phyloP scores from a whole-genome alignment of 2,113 vertebrate species.

The Solenodon paradoxus region DNA sequence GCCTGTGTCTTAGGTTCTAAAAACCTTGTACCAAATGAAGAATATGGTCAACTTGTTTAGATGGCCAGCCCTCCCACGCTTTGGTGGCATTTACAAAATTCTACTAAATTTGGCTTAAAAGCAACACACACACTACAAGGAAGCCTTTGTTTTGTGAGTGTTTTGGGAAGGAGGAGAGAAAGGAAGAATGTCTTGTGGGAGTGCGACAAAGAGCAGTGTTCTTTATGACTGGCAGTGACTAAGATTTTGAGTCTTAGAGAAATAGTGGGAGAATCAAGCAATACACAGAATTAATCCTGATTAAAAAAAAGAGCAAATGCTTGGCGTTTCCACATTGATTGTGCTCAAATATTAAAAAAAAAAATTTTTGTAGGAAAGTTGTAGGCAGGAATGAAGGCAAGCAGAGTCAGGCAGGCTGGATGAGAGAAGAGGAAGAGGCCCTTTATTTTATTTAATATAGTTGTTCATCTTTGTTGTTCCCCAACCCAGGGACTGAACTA shows the following conservation, averaged over 20 bases:
- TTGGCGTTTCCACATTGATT: background rate
- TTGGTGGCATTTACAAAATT: slow-evolving; percentile 45
- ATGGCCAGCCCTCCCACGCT: background rate
- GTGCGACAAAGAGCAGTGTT: slow-evolving; percentile 58
- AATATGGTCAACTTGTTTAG: background rate
- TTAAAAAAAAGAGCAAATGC: background rate
- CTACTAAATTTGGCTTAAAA: slow-evolving; percentile 44
- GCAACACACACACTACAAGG: slow-evolving; percentile 28
- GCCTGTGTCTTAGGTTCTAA: background rate
- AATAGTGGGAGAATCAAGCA: background rate
- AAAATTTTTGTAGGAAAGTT: too few relatives aligned
- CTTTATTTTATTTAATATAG: too few relatives aligned
- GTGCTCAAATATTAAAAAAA: background rate
- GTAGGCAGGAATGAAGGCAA: too few relatives aligned
- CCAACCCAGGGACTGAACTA: too few relatives aligned
- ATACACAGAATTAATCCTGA: background rate
- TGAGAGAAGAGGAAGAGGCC: too few relatives aligned
- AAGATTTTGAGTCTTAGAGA: background rate
- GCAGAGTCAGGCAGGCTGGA: too few relatives aligned
- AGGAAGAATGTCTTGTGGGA: slow-evolving; percentile 64
- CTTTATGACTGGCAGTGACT: background rate
- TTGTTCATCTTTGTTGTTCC: too few relatives aligned
- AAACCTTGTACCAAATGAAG: background rate
- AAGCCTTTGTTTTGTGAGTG: slow-evolving; percentile 52
- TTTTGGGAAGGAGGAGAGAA: slow-evolving; percentile 46